Percentiles rank a stretch among this genome's conserved stretches.
phyloP scores from a whole-genome alignment of 2,888 invertebrate species.

The Limnephilus auricula region DNA sequence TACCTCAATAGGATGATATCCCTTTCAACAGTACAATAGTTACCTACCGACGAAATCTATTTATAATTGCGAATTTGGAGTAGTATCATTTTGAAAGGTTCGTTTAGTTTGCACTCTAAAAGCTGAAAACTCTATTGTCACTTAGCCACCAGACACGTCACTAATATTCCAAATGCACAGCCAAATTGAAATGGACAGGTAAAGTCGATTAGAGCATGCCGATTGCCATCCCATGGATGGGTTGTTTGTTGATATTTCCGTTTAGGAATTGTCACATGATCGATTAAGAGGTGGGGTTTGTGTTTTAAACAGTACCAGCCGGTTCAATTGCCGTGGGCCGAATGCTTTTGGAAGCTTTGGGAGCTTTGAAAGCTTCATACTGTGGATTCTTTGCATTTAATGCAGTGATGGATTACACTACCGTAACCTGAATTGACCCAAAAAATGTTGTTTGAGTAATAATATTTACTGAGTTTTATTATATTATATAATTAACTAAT shows the following conservation, averaged over 20 bases:
- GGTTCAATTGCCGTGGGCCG: not conserved
- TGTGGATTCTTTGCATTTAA: not conserved
- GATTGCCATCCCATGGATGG: conserved; percentile 13
- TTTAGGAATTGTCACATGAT: conserved; percentile 38
- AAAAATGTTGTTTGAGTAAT: not conserved
- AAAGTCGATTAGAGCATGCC: conserved; percentile 59
- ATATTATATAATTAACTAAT: too few species aligned
- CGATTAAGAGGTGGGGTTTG: not conserved
- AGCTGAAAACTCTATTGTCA: not conserved
- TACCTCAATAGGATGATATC: not conserved
- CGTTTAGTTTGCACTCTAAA: conserved; percentile 40
- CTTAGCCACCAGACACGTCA: conserved; percentile 15
- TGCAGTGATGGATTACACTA: not conserved
- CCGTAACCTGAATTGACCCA: not conserved
- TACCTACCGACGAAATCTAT: not conserved
- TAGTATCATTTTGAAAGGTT: conserved; percentile 4
- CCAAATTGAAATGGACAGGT: conserved; percentile 59
- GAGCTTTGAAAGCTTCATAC: not conserved
- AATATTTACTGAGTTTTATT: too few species aligned
- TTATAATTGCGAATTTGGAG: not conserved
- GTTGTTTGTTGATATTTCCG: conserved; percentile 36
- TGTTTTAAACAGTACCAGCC: not conserved
- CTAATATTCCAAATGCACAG: conserved; percentile 53
- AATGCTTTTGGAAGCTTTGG: not conserved
- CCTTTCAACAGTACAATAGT: not conserved